These are phyloP conservation scores for Microtus obscurus DNA, from an alignment of 2,797 vertebrate genomes.

Conservation along the genomic window DNA sequence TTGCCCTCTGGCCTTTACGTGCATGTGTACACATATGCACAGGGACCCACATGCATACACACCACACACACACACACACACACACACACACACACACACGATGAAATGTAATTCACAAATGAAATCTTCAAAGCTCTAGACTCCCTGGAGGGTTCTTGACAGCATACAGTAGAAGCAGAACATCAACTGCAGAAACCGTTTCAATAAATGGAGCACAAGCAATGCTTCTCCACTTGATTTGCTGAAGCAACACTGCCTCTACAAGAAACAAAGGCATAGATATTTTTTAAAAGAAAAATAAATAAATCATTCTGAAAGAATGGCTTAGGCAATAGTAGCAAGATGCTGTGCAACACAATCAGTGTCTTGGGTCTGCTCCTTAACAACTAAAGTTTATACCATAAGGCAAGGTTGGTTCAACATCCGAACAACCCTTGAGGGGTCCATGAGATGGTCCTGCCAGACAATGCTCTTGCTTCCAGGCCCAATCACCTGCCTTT, in stretches of 20 bases:
- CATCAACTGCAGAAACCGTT: neutral
- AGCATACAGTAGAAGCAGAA: neutral
- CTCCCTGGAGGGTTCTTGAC: neutral
- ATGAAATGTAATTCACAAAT: neutral
- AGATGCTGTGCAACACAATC: neutral
- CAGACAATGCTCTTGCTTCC: neutral
- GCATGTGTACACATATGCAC: neutral
- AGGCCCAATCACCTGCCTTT: neutral
- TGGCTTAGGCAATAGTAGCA: neutral
- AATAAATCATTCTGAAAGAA: neutral
- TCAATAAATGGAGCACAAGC: neutral
- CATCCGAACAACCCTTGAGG: neutral
- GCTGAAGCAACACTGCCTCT: neutral
- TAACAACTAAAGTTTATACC: neutral
- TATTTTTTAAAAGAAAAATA: neutral
- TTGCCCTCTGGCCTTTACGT: neutral
- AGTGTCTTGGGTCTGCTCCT: neutral
- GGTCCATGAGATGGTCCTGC: neutral
- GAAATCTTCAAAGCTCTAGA: neutral
- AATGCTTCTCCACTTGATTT: neutral
- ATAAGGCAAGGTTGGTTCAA: constrained; percentile 7
- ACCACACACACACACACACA: neutral
- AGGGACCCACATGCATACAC: too few relatives aligned
- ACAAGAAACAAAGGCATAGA: neutral
- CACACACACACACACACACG: neutral